Base-by-base conservation (phyloP, 2,888 invertebrate species). In the Melinaea marsaeus region DNA sequence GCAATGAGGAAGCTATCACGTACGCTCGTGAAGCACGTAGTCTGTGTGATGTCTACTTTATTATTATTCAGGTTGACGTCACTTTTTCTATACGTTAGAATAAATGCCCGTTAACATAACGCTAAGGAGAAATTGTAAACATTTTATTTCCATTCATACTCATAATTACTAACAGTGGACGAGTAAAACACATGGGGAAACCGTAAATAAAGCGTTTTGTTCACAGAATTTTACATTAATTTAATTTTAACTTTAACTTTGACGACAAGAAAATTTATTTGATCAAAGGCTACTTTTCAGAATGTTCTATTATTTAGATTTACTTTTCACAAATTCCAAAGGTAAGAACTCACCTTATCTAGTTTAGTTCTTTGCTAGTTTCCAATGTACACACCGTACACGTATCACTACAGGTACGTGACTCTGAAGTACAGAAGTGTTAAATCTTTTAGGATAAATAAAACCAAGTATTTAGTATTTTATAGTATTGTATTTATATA, bases 21-120 rank as follows among this genome's bases (percentile, higher is more conserved):
- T 75, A 71, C 68, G 77, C 75, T 81, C 79, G 71, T 75, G 75
- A 75, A 75, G 79, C 86, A 86, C 87, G 85, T 84, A 81, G 69
- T 71, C 71, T 72, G 73, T 79, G 79, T 82, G 84, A 84, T 85
- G 86, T 83, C 83, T 81, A 79, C 80, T 85, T 87, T 88, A 88
- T 85, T 85, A 80, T 79, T 22, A 22, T 22, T 22, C 0, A 22
- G 22, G 22, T 22, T 22, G 22, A 22, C 22, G 22, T 22, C 22
- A 22, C 22, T 22, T 22, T 22, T 22, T 22, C 22, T 22, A 22
- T 22, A 22, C 1, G 22, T 22, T 22, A 22, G 22, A 22, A 22
- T 22, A 22, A 22, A 22, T 22, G 1, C n/a, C n/a, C n/a, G 1
- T 1, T 22, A 22, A 22, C 22, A 22, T 22, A 22, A 22, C 22